phyloP scores from a whole-genome alignment of 2,797 vertebrate genomes.

The Melopsittacus undulatus region DNA sequence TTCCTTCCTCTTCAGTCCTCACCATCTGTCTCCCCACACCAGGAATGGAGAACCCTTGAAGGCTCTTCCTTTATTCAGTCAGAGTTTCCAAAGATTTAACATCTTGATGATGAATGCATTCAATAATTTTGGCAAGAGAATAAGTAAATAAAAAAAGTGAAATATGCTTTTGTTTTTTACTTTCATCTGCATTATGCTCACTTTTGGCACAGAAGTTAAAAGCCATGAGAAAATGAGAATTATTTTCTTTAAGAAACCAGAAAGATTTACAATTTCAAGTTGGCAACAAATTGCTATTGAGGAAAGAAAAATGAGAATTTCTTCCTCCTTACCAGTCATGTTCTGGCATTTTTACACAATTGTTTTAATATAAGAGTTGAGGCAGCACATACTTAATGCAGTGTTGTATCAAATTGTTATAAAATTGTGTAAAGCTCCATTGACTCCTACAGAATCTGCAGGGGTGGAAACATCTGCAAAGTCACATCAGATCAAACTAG shows the following conservation, averaged over 20 bases:
- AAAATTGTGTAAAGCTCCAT: background rate
- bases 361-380: background rate
- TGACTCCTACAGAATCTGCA: background rate
- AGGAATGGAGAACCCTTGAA: background rate
- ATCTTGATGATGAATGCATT: background rate
- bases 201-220: background rate
- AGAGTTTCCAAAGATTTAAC: background rate
- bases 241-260: background rate
- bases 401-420: background rate
- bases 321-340: background rate
- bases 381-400: background rate
- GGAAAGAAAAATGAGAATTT: background rate
- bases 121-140: background rate
- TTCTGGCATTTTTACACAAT: background rate
- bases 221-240: background rate
- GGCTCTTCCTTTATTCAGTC: background rate
- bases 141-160: background rate
- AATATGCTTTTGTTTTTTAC: background rate
- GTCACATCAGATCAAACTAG: background rate
- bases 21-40: fast-evolving
- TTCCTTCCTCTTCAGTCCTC: background rate
- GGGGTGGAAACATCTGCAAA: background rate
- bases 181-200: fast-evolving
- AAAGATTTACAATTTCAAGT: background rate
- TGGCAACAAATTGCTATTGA: background rate